Base-by-base conservation (phyloP, 2,797 vertebrate species). In the Percopsis omiscomaycus region DNA sequence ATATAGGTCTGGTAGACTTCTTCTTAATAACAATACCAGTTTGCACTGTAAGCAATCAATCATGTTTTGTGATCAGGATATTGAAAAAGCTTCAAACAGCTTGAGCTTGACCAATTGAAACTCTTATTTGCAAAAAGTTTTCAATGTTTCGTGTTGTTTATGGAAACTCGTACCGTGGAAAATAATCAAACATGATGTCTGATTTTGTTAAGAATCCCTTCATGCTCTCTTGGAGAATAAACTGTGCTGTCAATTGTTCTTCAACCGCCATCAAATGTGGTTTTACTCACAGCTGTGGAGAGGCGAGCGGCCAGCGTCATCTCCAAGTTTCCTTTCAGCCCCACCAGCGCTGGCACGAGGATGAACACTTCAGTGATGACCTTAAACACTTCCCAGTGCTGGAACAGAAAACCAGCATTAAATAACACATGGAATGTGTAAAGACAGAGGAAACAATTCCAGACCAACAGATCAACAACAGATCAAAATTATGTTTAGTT, bases 291-390 rank as follows among this genome's bases (percentile, higher is more conserved):
- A 65, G 96, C 96, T 5, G 97, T 99, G 61, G 96, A 99, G 64
- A 99, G 95, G 32, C 97, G 93, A 50, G 96, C 96, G 0, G 97
- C 97, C 83, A 99, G 88, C 0, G 96, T 99, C 97, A 99, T 99
- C 88, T 99, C 97, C 79, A 99, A 91, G 83, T 99, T 99, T 48
- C 97, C 97, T 88, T 99, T 99, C 77, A 99, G 93, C 57, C 97
- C 97, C 49, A 98, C 94, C 71, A 99, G 86, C 30, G 97, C 94
- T 30, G 96, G 96, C 68, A 98, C 95, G 88, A 99, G 82, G 65
- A 96, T 99, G 71, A 99, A 94, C 30, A 98, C 84, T 82, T 96
- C 96, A 0, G 94, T 95, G 46, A 98, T 95, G 44, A 94, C 94
- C 77, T 89, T 90, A 78, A 99, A 99, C 71, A 97, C 96, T 0